These are phyloP conservation scores for Yponomeuta malinellus DNA, from an alignment of 2,888 invertebrate genomes.

Conservation along the genomic window DNA sequence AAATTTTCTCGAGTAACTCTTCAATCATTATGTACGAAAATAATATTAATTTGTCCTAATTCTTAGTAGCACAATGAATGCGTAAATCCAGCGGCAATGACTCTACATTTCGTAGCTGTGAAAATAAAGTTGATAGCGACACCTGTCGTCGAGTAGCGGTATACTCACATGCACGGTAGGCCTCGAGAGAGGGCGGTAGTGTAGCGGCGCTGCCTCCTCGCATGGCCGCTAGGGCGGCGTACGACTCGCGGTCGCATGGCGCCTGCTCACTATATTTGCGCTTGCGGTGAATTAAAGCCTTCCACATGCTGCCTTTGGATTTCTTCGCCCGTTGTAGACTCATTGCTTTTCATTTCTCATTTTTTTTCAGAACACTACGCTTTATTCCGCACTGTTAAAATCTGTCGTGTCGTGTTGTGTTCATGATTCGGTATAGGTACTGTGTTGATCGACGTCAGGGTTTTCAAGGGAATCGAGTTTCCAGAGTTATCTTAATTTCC, in stretches of 20 bases:
- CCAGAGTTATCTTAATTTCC: no score
- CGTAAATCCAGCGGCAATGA: neutral
- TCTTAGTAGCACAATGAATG: neutral
- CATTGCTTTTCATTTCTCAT: constrained; percentile 39
- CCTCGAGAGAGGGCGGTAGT: constrained; percentile 70
- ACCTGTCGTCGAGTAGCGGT: constrained; percentile 52
- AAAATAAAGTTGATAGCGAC: constrained; percentile 26
- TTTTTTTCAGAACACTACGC: neutral
- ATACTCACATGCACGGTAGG: constrained; percentile 70
- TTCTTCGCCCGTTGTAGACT: constrained; percentile 61
- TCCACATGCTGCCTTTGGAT: constrained; percentile 66
- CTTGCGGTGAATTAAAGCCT: constrained; percentile 62
- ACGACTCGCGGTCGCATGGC: constrained; percentile 60
- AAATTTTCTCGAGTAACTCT: no score
- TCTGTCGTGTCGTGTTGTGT: neutral
- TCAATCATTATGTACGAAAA: no score
- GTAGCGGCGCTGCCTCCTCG: constrained; percentile 66
- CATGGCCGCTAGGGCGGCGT: constrained; percentile 66
- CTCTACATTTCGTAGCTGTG: neutral
- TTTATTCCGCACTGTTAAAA: neutral
- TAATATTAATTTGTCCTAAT: no score
- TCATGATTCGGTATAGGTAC: no score
- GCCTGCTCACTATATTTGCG: constrained; percentile 61
- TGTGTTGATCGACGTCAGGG: no score
- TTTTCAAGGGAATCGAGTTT: no score